A percentile compares a stretch with the other conserved stretches of the same genome.
phyloP scores from a whole-genome alignment of 2,797 vertebrate species.

The Rachycentron canadum region DNA sequence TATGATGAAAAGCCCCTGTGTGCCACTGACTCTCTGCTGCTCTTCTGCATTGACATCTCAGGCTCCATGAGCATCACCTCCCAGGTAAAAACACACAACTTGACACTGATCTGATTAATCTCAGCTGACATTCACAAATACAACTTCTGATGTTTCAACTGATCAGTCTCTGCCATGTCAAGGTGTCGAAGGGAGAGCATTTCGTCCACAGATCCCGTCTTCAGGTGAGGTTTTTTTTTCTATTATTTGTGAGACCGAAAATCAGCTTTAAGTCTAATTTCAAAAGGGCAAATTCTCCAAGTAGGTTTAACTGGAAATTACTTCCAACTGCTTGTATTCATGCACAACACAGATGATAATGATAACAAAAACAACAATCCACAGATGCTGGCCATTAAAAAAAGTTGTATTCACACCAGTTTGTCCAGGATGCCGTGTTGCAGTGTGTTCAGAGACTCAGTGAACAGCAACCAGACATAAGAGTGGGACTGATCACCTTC shows the following conservation, averaged over 20 bases:
- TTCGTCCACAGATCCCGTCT: constrained; percentile 73
- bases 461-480: constrained; percentile 63
- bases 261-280: background rate
- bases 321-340: background rate
- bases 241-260: background rate
- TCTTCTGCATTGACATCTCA: constrained; percentile 84
- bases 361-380: background rate
- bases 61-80: constrained; percentile 82
- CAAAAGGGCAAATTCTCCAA: background rate
- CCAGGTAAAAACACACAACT: constrained; percentile 59
- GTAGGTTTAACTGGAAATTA: background rate
- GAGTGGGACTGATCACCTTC: constrained; percentile 84
- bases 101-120: background rate
- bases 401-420: constrained; percentile 64
- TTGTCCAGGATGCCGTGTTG: constrained; percentile 81
- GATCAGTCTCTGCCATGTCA: constrained; percentile 21
- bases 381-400: constrained; percentile 2
- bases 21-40: constrained; percentile 64
- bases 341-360: background rate
- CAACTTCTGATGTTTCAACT: background rate
- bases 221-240: constrained; percentile 63
- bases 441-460: constrained; percentile 75
- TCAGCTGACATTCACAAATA: background rate
- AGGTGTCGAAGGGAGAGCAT: constrained; percentile 63
- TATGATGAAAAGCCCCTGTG: constrained; percentile 29